phyloP scores from a whole-genome alignment of 1,140 invertebrate species.

The Drosophila carrolli region DNA sequence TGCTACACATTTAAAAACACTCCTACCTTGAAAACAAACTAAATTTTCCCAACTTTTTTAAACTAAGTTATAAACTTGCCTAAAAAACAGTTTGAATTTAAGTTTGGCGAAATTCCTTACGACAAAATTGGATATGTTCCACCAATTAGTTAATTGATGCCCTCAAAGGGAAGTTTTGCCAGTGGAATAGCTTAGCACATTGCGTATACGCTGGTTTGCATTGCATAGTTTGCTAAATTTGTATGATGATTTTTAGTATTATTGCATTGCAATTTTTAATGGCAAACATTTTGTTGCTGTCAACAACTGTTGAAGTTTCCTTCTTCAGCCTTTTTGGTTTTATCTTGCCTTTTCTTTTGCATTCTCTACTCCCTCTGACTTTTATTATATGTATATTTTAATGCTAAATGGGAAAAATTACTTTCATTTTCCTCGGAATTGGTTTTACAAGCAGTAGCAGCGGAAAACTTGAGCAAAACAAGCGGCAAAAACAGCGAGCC shows the following conservation, averaged over 20 bases:
- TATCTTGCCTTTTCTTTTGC: neutral
- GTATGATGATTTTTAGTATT: constrained; percentile 79
- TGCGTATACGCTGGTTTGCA: constrained; percentile 29
- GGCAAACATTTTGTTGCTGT: constrained; percentile 76
- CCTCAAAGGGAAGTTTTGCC: neutral
- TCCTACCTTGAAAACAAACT: neutral
- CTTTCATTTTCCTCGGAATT: constrained; percentile 80
- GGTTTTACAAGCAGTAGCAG: constrained; percentile 70
- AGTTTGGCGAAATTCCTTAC: constrained; percentile 5
- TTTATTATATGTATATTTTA: constrained; percentile 75
- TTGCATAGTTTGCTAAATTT: constrained; percentile 53
- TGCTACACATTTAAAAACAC: neutral
- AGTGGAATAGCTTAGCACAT: neutral
- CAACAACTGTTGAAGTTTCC: constrained; percentile 43
- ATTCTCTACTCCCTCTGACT: constrained; percentile 45
- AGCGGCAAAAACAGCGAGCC: constrained; percentile 50
- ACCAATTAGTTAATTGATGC: constrained; percentile 26
- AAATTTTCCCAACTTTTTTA: neutral
- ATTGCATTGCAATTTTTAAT: constrained; percentile 79
- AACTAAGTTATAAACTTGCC: neutral
- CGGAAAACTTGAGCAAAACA: constrained; percentile 65
- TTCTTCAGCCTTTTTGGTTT: neutral
- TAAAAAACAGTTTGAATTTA: constrained; percentile 14
- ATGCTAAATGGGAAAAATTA: constrained; percentile 80
- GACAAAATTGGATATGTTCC: constrained; percentile 20